Base-by-base conservation (phyloP, 2,888 invertebrate species). In the Congeria kusceri region DNA sequence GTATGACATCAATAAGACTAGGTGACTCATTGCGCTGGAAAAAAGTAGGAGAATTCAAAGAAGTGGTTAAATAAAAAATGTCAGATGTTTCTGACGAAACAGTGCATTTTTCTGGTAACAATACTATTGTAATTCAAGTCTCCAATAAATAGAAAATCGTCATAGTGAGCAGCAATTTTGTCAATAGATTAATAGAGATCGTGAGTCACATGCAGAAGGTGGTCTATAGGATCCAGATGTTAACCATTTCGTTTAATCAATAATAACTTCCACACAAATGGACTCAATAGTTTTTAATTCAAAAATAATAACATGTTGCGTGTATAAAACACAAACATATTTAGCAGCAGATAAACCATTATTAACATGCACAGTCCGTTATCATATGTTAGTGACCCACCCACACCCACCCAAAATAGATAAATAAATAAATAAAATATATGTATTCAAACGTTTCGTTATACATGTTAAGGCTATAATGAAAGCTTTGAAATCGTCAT, bases 181-280 rank as follows among this genome's bases (percentile, higher is more conserved):
- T 63, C 63, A 3, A 63, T 27, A 3, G 25, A 32, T 57, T 23
- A n/a, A n/a, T n/a, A n/a, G 20, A 23, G 44, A 20, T 63, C 46
- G n/a, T n/a, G 23, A 23, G 4, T 39, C 63, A 44, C 44, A 39
- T 15, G 23, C 7, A 28, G 57, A 57, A 23, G 69, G 61, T 46
- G 61, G 29, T 59, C 28, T 25, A 29, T 69, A 69, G 1, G 28
- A 13, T 25, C 53, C 53, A 11, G 39, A 61, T 18, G 63, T 56
- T 11, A 32, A 18, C 63, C 32, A 32, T 32, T 32, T 7, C 20
- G 15, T 65, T 4, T 29, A 20, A 18, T 72, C n/a, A 29, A 58
- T 28, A n/a, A 53, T 65, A 27, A 74, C 18, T 53, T 74, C 68
- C 15, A 68, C 23, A 23, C 44, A n/a, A n/a, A 74, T 53, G 18